A percentile compares a stretch with the other conserved stretches of the same genome.
Conservation (phyloP, 2,113 vertebrate species). For the Megaceryle torquata region DNA sequence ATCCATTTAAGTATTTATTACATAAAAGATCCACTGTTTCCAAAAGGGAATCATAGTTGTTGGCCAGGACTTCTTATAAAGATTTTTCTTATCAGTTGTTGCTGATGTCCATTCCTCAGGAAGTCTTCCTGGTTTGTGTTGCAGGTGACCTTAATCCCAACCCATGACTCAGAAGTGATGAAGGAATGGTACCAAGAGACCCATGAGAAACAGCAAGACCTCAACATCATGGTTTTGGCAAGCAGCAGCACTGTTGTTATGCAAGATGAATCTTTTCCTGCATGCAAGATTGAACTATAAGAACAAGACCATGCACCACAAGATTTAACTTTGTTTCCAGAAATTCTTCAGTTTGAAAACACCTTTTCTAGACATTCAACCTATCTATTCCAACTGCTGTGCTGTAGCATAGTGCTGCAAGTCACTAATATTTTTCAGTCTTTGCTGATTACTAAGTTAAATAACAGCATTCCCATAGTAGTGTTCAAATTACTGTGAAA, state of each 20-base stretch:
- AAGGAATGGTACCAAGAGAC: constrained; percentile 98
- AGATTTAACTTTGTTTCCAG: constrained; percentile 70
- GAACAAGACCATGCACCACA: constrained; percentile 51
- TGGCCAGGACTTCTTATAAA: background rate
- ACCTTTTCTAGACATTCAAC: constrained; percentile 76
- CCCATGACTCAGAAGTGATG: constrained; percentile 97
- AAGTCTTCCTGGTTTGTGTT: background rate
- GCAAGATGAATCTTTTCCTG: constrained; percentile 99
- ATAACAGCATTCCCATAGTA: constrained; percentile 71
- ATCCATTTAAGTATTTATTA: background rate
- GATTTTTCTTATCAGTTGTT: background rate
- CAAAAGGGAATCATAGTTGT: background rate
- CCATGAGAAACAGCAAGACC: constrained; percentile 94
- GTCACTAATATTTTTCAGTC: constrained; percentile 74
- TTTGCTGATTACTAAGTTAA: constrained; percentile 77
- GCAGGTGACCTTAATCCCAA: constrained; percentile 95
- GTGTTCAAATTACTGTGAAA: constrained; percentile 73
- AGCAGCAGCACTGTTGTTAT: constrained; percentile 99
- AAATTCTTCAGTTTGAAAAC: constrained; percentile 73
- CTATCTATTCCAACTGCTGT: constrained; percentile 71
- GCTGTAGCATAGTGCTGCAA: constrained; percentile 74
- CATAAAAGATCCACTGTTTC: background rate
- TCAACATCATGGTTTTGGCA: constrained; percentile 98
- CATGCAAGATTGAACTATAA: constrained; percentile 98
- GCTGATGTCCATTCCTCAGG: background rate